Base-by-base conservation (phyloP, 2,888 invertebrate genomes). In the Caradrina clavipalpis region DNA sequence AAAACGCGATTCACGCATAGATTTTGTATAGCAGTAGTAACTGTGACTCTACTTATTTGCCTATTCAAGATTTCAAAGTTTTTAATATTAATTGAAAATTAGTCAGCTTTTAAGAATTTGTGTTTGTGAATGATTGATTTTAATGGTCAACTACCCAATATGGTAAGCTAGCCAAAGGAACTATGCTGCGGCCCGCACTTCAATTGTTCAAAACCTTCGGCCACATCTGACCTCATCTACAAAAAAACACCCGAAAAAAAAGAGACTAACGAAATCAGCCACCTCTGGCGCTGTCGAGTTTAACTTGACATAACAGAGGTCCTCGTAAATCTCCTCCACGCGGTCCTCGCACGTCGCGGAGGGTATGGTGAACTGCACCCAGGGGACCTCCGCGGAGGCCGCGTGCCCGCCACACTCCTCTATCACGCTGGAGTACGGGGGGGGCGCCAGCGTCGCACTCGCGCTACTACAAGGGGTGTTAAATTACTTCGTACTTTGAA, bases 321-420 rank as follows among this genome's bases (percentile, higher is more conserved):
- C 98, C 94, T 98, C 98, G 93, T 98, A 98, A 88, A 98, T 97
- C 94, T 98, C 98, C 92, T 98, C 98, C 86, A 98, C 98, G 82
- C 97, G 94, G 87, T 97, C 97, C 90, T 97, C 97, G 87, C 94
- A 95, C 51, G 92, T 89, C 58, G 96, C 96, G 87, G 94, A 96
- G 76, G 97, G 97, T 85, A 97, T 97, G 76, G 97, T 97, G 93
- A 97, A 97, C 92, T 97, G 97, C 84, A 97, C 96, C 97, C 97
- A 97, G 71, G 96, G 96, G 56, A 96, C 96, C 80, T 96, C 97
- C 35, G 90, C 83, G 66, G 86, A 78, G 55, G 87, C 78, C 66
- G 87, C 84, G 71, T 82, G 82, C 64, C 86, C 89, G 64, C 86
- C 85, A 58, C 83, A 84, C 55, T 88, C 88, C 72, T 88, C 88